Evolutionary conservation across 1,140 invertebrate species (phyloP).

Genomic region (Babylonia areolata): DNA sequence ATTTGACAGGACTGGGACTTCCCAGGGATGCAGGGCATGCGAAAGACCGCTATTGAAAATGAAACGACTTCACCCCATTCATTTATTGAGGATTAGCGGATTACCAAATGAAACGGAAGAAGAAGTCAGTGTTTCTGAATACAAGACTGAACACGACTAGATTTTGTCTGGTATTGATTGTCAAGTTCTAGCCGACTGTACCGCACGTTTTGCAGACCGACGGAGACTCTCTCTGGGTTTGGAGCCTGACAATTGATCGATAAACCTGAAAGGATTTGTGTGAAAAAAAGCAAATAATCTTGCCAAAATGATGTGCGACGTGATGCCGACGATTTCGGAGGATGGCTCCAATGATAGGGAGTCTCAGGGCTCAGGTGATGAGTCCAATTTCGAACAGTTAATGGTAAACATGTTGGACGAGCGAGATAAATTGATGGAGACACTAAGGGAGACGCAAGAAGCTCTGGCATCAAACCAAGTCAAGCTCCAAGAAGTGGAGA

Average conservation of each 20-base stretch:
- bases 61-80: slow-evolving; percentile 19
- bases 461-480: slow-evolving; percentile 89
- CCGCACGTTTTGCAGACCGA: not conserved
- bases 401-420: slow-evolving; percentile 99
- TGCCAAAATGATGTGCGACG: slow-evolving; percentile 92
- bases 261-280: slow-evolving; percentile 12
- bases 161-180: not conserved
- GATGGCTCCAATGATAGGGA: slow-evolving; percentile 82
- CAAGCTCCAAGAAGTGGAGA: slow-evolving; percentile 92
- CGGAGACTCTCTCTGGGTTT: too few species aligned
- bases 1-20: slow-evolving; percentile 67
- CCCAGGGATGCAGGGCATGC: slow-evolving; percentile 23
- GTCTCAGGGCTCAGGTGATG: slow-evolving; percentile 84
- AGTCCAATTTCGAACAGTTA: slow-evolving; percentile 98
- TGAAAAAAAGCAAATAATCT: slow-evolving; percentile 1
- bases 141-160: slow-evolving; percentile 20
- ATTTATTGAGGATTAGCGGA: slow-evolving; percentile 21
- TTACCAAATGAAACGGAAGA: slow-evolving; percentile 44
- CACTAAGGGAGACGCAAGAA: slow-evolving; percentile 95
- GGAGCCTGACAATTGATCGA: not conserved
- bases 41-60: slow-evolving; percentile 16
- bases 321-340: slow-evolving; percentile 99
- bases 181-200: not conserved
- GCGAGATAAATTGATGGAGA: slow-evolving; percentile 96
- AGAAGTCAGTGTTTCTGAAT: slow-evolving; percentile 14